A percentile compares a stretch with the other conserved stretches of the same genome.
Evolutionary conservation across 2,113 vertebrate species (phyloP).

Genomic region (Laticauda colubrina): DNA sequence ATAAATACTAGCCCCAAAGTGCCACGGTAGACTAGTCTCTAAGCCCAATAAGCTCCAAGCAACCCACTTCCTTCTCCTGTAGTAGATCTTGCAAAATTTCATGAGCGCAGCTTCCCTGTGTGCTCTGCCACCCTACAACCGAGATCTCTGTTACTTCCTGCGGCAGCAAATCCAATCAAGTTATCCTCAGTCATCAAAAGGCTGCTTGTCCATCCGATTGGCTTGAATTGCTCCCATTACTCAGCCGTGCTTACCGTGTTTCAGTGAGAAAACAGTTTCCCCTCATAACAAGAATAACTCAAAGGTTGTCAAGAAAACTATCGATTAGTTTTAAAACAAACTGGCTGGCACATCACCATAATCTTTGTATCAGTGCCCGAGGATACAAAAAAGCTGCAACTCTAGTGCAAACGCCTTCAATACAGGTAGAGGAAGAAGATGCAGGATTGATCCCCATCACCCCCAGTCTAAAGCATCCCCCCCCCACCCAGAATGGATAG

Average conservation of each 20-base stretch:
- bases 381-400: neutral
- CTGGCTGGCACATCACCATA: neutral
- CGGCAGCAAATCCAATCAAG: neutral
- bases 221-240: neutral
- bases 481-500: neutral
- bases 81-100: too few species aligned
- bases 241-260: neutral
- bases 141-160: neutral
- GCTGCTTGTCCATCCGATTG: neutral
- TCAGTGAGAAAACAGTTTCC: neutral
- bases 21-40: neutral
- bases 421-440: neutral
- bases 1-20: too few species aligned
- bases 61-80: neutral
- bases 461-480: neutral
- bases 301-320: neutral
- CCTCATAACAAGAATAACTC: neutral
- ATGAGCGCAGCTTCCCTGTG: neutral
- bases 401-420: neutral
- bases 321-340: neutral
- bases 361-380: neutral
- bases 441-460: neutral
- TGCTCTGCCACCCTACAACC: too few species aligned
- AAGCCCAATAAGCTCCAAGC: neutral
- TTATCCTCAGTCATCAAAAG: neutral